Evolutionary conservation across 2,888 invertebrate species (phyloP), one percentile per base, ranked within the genome.

Genomic region (Bembecia ichneumoniformis): DNA sequence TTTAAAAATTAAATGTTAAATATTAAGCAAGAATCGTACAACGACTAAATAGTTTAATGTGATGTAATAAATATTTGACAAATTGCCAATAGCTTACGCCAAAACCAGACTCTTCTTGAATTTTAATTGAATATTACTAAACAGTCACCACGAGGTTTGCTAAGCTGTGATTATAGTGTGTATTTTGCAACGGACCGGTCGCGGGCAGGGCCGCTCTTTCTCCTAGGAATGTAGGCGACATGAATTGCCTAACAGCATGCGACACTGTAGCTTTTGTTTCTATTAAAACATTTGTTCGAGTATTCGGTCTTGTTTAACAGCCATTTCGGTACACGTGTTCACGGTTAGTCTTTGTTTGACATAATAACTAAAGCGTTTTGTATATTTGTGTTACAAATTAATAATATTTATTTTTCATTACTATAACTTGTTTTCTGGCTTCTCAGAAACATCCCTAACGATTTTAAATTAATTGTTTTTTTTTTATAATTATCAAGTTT

Each of bases 41-140:
- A 13, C n/a, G 13, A 40, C 40, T 40, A 40, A 13, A 40, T 40
- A 40, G 40, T 40, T 40, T 40, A 11, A 46, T n/a, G 36, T 51
- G 49, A 49, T 49, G 51, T 49, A 50, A 44, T 17, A 44, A 44
- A 40, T 47, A 51, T 64, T 67, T 66, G 66, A 59, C 59, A 62
- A 68, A 62, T 55, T 62, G 63, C 64, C 63, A 72, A 74, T 66
- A 64, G 64, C 62, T 59, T 62, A 54, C 62, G 63, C 64, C 63
- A 72, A 74, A 57, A 60, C 74, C 71, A 64, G 64, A 66, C 55
- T 66, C 70, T 59, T 77, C 72, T 69, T 79, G 74, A 77, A 80
- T 79, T 77, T 77, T 71, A 77, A 81, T 77, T 71, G 56, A 66
- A 71, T 71, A 80, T 82, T 71, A 77, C 73, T 75, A 82, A 81